Conservation (phyloP, 2,797 vertebrate species). For the Nyctibius grandis region DNA sequence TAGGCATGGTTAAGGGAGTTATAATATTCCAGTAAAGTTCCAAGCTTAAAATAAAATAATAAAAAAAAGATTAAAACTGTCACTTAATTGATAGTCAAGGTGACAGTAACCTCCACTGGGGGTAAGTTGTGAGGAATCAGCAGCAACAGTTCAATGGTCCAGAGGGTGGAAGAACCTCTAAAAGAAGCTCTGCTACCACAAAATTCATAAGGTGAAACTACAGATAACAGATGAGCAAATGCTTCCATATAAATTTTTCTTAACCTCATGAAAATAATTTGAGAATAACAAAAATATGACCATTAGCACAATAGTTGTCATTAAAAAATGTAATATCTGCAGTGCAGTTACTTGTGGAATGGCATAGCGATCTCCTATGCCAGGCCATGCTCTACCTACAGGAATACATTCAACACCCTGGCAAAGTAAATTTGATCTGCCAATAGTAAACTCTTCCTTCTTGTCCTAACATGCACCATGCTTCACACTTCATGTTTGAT, state of each 20-base stretch:
- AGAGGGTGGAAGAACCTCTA: neutral
- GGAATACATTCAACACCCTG: neutral
- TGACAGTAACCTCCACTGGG: neutral
- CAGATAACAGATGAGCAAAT: neutral
- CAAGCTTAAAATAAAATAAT: conserved; percentile 58
- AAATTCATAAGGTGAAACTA: neutral
- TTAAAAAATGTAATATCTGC: conserved; percentile 15
- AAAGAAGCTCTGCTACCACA: neutral
- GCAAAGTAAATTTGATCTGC: neutral
- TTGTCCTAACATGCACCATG: neutral
- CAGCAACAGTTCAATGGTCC: neutral
- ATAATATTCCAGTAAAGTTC: conserved; percentile 59
- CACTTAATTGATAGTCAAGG: conserved; percentile 64
- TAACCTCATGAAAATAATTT: neutral
- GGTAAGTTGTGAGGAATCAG: neutral
- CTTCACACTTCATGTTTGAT: neutral
- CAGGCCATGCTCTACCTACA: neutral
- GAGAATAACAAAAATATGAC: neutral
- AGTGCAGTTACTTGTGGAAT: neutral
- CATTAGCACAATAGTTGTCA: neutral
- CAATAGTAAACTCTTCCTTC: neutral
- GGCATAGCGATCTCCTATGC: neutral
- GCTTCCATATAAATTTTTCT: neutral
- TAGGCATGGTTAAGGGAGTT: conserved; percentile 41
- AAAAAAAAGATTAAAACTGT: conserved; percentile 45